These are phyloP conservation scores for Mellilla xanthometata DNA, from an alignment of 2,888 invertebrate species.

Conservation along the genomic window DNA sequence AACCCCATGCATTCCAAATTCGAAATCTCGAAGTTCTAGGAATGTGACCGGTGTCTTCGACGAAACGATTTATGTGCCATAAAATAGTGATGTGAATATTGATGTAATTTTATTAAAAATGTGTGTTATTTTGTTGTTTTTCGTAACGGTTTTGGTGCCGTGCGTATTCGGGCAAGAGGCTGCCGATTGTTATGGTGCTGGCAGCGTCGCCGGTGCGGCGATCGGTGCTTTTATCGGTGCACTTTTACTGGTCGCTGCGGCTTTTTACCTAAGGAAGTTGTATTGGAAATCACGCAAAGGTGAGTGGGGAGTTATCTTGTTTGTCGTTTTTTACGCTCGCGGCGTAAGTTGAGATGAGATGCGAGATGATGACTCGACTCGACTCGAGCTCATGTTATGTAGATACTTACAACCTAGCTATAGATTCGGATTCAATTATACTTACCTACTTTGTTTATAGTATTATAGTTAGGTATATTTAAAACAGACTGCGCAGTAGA, in stretches of 20 bases:
- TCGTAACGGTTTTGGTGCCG: slow-evolving; percentile 71
- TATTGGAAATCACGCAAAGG: slow-evolving; percentile 84
- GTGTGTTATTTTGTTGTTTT: slow-evolving; percentile 69
- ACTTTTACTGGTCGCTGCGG: slow-evolving; percentile 81
- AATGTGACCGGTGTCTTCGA: slow-evolving; percentile 64
- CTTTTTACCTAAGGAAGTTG: slow-evolving; percentile 82
- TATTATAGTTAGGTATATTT: too few relatives aligned
- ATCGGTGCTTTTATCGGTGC: slow-evolving; percentile 87
- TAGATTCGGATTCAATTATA: too few relatives aligned
- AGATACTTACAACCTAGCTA: neutral
- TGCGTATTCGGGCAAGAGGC: slow-evolving; percentile 73
- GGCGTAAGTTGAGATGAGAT: slow-evolving; percentile 18
- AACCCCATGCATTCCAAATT: slow-evolving; percentile 48
- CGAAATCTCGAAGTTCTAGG: slow-evolving; percentile 55
- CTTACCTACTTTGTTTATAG: too few relatives aligned
- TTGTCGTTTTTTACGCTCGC: slow-evolving; percentile 17
- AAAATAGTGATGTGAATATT: slow-evolving; percentile 62
- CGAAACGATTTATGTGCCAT: slow-evolving; percentile 67
- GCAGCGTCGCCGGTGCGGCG: slow-evolving; percentile 87
- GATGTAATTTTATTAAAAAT: slow-evolving; percentile 54
- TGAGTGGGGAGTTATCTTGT: slow-evolving; percentile 44
- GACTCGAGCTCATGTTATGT: slow-evolving; percentile 13
- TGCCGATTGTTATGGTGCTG: slow-evolving; percentile 84
- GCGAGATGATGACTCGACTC: slow-evolving; percentile 10
- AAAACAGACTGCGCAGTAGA: too few relatives aligned